Conservation (phyloP, 1,140 invertebrate species). For the Pseudomyrmex sp. region DNA sequence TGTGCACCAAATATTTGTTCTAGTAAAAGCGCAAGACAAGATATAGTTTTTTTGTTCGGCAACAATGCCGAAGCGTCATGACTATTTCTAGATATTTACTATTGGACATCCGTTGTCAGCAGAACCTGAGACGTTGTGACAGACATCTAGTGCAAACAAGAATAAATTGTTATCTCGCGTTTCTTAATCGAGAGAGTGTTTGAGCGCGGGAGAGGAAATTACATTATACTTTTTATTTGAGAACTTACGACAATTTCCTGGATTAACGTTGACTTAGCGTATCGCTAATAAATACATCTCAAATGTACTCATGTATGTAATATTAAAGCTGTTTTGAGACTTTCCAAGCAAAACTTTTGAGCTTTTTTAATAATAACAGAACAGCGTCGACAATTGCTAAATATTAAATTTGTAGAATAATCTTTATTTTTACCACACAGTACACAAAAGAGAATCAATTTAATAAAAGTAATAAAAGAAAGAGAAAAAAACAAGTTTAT, state of each 20-base stretch:
- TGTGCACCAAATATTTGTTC: conserved; percentile 19
- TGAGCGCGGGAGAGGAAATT: conserved; percentile 2
- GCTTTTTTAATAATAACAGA: conserved; percentile 11
- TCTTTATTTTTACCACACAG: not conserved
- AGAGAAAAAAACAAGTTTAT: no score
- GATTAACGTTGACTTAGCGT: conserved; percentile 41
- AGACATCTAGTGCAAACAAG: conserved; percentile 51
- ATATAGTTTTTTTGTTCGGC: conserved; percentile 7
- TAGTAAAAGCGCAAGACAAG: conserved; percentile 22
- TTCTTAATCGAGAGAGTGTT: conserved; percentile 39
- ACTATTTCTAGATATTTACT: conserved; percentile 65
- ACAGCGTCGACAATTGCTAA: not conserved
- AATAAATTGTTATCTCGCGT: conserved; percentile 68
- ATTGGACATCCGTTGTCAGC: conserved; percentile 66
- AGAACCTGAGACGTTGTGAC: conserved; percentile 48
- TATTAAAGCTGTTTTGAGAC: not conserved
- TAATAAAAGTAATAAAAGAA: no score
- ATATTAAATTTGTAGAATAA: not conserved
- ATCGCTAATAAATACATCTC: conserved; percentile 8
- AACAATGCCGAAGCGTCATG: conserved; percentile 9
- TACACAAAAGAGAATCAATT: not conserved
- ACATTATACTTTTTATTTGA: conserved; percentile 11
- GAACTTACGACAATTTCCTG: conserved; percentile 34
- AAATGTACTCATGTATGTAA: conserved; percentile 9
- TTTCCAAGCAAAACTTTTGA: conserved; percentile 29